Evolutionary conservation across 2,113 vertebrate species (phyloP).

Genomic region (Lichenostomus cassidix): DNA sequence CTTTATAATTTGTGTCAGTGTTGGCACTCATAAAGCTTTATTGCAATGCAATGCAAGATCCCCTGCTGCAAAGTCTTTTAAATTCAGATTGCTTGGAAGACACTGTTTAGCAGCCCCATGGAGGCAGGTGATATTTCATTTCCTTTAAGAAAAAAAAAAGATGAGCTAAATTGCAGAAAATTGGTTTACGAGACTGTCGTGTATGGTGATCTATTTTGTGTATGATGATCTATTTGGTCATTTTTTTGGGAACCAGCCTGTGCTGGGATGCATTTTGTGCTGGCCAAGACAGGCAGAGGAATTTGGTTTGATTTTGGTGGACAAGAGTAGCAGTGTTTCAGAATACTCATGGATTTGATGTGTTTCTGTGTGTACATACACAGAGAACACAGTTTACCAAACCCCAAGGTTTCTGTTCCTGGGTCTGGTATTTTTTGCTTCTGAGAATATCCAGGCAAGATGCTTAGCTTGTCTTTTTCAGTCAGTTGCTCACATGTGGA

Average conservation of each 20-base stretch:
- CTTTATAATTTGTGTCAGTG: not conserved
- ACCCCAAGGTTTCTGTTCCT: not conserved
- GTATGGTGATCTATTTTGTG: fast-evolving
- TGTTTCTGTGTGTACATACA: not conserved
- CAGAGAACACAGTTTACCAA: not conserved
- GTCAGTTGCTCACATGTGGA: not conserved
- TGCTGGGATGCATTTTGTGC: not conserved
- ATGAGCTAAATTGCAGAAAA: not conserved
- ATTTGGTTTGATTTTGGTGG: not conserved
- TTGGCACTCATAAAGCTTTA: not conserved
- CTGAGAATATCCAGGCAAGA: not conserved
- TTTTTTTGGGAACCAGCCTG: not conserved
- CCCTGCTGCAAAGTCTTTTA: not conserved
- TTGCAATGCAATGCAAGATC: not conserved
- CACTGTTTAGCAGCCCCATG: not conserved
- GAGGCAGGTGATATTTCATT: not conserved
- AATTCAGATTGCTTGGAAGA: not conserved
- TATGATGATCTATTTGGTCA: not conserved
- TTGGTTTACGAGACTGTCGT: not conserved
- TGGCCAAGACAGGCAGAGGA: not conserved
- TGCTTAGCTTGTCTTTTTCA: not conserved
- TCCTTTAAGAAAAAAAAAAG: not conserved
- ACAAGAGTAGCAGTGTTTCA: not conserved
- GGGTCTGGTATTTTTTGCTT: not conserved
- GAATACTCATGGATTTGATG: not conserved